Conservation (phyloP, 1,140 invertebrate genomes). For the Aphelenchoides besseyi region DNA sequence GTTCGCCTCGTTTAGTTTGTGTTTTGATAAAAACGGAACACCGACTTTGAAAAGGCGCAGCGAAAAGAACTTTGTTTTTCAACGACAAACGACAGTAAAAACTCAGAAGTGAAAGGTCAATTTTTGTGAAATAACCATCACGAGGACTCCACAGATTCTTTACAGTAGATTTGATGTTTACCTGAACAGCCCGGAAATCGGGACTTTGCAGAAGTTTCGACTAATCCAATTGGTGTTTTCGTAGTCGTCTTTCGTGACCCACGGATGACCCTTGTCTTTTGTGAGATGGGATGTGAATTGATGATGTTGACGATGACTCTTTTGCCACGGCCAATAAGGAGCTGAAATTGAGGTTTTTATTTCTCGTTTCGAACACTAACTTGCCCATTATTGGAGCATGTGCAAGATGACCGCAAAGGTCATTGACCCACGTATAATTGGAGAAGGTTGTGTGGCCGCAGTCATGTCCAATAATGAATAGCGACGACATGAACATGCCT, state of each 20-base stretch:
- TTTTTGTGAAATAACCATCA: too few relatives aligned
- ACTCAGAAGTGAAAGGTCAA: too few relatives aligned
- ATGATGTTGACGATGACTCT: slow-evolving; percentile 57
- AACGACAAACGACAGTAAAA: too few relatives aligned
- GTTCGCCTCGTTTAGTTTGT: too few relatives aligned
- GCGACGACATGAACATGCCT: slow-evolving; percentile 63
- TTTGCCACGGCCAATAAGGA: slow-evolving; percentile 47
- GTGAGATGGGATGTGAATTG: slow-evolving; percentile 53
- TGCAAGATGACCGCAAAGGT: slow-evolving; percentile 53
- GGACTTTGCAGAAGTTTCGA: slow-evolving; percentile 52
- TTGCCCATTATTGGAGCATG: slow-evolving; percentile 55
- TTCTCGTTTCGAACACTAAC: too few relatives aligned
- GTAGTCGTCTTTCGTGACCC: slow-evolving; percentile 53
- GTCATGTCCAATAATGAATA: slow-evolving; percentile 65
- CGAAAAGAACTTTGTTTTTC: too few relatives aligned
- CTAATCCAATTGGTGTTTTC: neutral
- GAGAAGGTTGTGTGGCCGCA: slow-evolving; percentile 65
- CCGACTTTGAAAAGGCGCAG: too few relatives aligned
- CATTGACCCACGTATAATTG: slow-evolving; percentile 56
- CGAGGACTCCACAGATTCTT: too few relatives aligned
- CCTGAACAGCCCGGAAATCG: slow-evolving; percentile 47
- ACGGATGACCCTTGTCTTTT: slow-evolving; percentile 60
- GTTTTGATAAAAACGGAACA: too few relatives aligned
- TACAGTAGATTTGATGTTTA: too few relatives aligned
- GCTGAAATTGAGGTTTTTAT: too few relatives aligned